Conservation (phyloP, 2,797 vertebrate genomes). For the Alca torda region DNA sequence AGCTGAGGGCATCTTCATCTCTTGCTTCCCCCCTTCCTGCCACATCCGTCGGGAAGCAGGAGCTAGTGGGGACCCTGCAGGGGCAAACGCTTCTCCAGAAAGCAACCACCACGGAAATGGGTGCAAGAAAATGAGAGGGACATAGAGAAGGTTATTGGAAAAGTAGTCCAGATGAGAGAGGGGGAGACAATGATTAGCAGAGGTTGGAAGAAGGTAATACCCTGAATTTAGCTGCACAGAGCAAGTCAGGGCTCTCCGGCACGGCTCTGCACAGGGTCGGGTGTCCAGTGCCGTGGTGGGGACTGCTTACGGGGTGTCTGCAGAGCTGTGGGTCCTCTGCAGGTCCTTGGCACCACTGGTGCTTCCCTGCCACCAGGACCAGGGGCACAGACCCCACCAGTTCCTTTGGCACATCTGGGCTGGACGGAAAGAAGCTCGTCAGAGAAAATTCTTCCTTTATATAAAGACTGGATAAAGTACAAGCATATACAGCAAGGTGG, state of each 20-base stretch:
- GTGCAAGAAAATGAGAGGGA: not conserved
- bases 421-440: not conserved
- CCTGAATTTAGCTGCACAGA: not conserved
- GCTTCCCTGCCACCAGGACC: not conserved
- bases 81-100: not conserved
- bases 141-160: not conserved
- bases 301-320: not conserved
- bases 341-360: accelerated
- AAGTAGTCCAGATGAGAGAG: not conserved
- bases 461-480: not conserved
- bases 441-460: not conserved
- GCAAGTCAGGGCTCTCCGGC: not conserved
- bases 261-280: accelerated
- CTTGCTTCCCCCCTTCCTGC: not conserved
- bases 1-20: not conserved
- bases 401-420: not conserved
- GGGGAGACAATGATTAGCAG: not conserved
- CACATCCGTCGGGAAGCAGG: not conserved
- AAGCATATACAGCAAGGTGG: not conserved
- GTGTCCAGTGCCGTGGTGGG: accelerated
- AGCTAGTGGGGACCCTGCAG: not conserved
- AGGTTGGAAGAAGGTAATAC: not conserved
- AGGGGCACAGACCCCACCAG: not conserved
- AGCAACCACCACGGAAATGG: accelerated
- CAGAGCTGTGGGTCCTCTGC: not conserved